phyloP scores from a whole-genome alignment of 2,888 invertebrate genomes.

The Frankliniella intonsa region DNA sequence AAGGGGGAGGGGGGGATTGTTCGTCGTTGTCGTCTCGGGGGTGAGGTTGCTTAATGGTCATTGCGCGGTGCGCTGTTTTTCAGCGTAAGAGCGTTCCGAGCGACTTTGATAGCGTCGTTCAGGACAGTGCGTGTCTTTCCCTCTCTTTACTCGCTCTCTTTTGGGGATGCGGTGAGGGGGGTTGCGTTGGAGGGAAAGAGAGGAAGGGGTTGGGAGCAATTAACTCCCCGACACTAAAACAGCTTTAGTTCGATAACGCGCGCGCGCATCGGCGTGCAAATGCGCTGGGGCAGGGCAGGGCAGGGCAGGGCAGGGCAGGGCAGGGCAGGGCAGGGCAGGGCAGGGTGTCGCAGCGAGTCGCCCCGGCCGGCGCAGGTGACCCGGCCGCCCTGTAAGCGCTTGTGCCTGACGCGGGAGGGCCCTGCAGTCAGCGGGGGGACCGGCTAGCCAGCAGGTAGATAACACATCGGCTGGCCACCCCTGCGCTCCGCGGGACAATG shows the following conservation, averaged over 20 bases:
- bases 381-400: no score
- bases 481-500: no score
- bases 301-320: no score
- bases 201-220: neutral
- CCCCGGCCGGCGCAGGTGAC: no score
- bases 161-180: neutral
- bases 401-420: no score
- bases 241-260: neutral
- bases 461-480: no score
- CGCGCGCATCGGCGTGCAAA: neutral
- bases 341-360: no score
- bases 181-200: no score
- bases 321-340: no score
- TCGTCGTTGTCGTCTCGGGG: neutral
- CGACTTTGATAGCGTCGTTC: conserved; percentile 18
- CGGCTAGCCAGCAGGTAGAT: no score
- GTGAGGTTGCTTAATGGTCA: conserved; percentile 18
- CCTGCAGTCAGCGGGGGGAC: no score
- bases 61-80: conserved; percentile 15
- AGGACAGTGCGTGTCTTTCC: neutral
- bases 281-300: no score
- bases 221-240: neutral
- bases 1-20: neutral
- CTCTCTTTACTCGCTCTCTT: neutral
- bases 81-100: neutral